These are phyloP conservation scores for Ichneumoninae sp. DNA, from an alignment of 2,888 invertebrate species.

Conservation along the genomic window DNA sequence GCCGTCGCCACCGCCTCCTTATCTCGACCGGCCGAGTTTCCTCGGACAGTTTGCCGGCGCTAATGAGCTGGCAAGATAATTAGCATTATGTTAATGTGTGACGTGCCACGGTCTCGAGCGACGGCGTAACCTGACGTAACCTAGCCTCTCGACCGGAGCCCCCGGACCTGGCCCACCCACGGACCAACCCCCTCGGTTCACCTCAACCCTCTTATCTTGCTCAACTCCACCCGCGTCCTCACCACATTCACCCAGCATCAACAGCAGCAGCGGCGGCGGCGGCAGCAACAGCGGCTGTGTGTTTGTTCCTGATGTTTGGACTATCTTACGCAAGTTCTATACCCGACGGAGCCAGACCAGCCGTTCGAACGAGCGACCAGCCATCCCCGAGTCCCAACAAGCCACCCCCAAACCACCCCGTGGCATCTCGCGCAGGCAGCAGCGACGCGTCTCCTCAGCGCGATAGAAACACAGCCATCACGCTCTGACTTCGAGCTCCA, in stretches of 20 bases:
- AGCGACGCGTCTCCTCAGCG: constrained; percentile 32
- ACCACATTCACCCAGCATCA: constrained; percentile 66
- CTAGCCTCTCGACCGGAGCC: constrained; percentile 74
- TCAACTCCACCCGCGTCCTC: constrained; percentile 47
- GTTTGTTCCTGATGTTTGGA: constrained; percentile 79
- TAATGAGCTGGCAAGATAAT: constrained; percentile 84
- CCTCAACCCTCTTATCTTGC: constrained; percentile 32
- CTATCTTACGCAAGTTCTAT: constrained; percentile 76
- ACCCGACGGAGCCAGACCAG: constrained; percentile 51
- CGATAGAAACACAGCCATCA: constrained; percentile 25
- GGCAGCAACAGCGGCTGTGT: constrained; percentile 62
- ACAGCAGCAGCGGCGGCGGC: constrained; percentile 39
- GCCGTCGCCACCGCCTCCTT: constrained; percentile 73
- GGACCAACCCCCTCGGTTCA: constrained; percentile 10
- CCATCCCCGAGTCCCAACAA: constrained; percentile 39
- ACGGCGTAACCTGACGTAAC: constrained; percentile 77
- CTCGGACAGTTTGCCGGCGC: constrained; percentile 83
- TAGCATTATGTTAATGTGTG: constrained; percentile 84
- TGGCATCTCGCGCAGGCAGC: constrained; percentile 27
- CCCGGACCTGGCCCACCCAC: constrained; percentile 62
- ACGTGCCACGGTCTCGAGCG: constrained; percentile 75
- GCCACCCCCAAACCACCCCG: constrained; percentile 28
- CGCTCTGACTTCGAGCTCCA: constrained; percentile 38
- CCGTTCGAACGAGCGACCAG: constrained; percentile 41
- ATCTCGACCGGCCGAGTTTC: constrained; percentile 82